Conservation (phyloP, 2,797 vertebrate genomes). For the Holocentrus rufus region DNA sequence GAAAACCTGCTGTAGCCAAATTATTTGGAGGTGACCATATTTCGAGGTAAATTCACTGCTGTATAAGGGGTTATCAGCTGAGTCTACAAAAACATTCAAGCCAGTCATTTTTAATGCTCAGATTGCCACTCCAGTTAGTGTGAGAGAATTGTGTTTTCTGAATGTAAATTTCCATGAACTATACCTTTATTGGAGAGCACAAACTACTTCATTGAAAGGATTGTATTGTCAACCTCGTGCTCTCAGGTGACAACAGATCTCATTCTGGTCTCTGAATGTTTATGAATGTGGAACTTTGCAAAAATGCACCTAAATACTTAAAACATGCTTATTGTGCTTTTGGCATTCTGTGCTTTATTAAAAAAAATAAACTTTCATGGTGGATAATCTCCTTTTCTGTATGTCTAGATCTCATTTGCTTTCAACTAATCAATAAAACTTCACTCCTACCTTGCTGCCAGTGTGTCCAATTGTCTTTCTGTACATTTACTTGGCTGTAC, state of each 20-base stretch:
- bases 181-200: conserved; percentile 73
- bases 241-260: conserved; percentile 69
- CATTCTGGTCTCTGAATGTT: conserved; percentile 75
- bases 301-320: conserved; percentile 76
- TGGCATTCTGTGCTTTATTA: conserved; percentile 77
- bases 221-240: conserved; percentile 72
- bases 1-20: conserved; percentile 45
- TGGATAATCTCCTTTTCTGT: conserved; percentile 70
- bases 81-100: conserved; percentile 33
- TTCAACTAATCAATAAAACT: conserved; percentile 79
- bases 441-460: conserved; percentile 61
- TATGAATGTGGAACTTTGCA: conserved; percentile 78
- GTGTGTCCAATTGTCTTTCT: not conserved
- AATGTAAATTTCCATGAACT: conserved; percentile 74
- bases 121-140: conserved; percentile 42
- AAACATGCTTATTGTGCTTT: conserved; percentile 78
- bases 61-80: conserved; percentile 39
- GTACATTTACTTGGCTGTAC: not conserved
- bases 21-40: conserved; percentile 11
- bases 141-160: conserved; percentile 64
- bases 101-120: conserved; percentile 47
- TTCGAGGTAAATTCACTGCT: conserved; percentile 33
- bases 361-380: conserved; percentile 53
- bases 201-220: conserved; percentile 70
- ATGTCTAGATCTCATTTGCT: conserved; percentile 75